A percentile compares a stretch with the other conserved stretches of the same genome.
Evolutionary conservation across 2,113 vertebrate species (phyloP).

Genomic region (Hippopotamus amphibius): DNA sequence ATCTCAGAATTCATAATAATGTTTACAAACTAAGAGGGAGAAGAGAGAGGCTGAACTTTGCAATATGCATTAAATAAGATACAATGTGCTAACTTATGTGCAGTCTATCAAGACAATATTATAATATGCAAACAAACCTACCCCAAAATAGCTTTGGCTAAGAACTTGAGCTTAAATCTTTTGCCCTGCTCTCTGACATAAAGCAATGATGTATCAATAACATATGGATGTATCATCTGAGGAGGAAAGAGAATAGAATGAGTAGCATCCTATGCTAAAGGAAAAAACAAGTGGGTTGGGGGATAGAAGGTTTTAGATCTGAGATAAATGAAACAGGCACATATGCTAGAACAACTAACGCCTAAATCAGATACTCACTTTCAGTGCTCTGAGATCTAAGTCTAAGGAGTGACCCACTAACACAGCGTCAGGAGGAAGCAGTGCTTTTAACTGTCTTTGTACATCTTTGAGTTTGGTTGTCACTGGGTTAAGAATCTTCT

Average conservation of each 20-base stretch:
- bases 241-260: constrained; percentile 69
- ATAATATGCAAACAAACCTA: constrained; percentile 83
- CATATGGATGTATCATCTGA: constrained; percentile 93
- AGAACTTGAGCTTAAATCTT: constrained; percentile 93
- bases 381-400: constrained; percentile 90
- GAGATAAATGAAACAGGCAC: background rate
- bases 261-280: constrained; percentile 29
- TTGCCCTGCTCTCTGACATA: constrained; percentile 88
- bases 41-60: background rate
- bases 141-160: constrained; percentile 92
- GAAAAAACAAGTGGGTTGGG: background rate
- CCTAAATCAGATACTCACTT: constrained; percentile 86
- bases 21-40: constrained; percentile 31
- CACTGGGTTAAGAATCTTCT: constrained; percentile 88
- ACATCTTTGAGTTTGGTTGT: constrained; percentile 90
- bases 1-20: constrained; percentile 12
- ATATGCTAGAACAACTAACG: background rate
- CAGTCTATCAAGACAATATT: constrained; percentile 35
- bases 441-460: constrained; percentile 86
- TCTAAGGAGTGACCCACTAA: constrained; percentile 95
- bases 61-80: constrained; percentile 29
- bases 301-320: background rate
- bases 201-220: constrained; percentile 95
- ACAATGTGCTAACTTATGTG: background rate
- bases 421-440: constrained; percentile 92